Percentiles rank a stretch among this genome's conserved stretches.
phyloP scores from a whole-genome alignment of 1,140 invertebrate genomes.

The Antheraea mylitta region DNA sequence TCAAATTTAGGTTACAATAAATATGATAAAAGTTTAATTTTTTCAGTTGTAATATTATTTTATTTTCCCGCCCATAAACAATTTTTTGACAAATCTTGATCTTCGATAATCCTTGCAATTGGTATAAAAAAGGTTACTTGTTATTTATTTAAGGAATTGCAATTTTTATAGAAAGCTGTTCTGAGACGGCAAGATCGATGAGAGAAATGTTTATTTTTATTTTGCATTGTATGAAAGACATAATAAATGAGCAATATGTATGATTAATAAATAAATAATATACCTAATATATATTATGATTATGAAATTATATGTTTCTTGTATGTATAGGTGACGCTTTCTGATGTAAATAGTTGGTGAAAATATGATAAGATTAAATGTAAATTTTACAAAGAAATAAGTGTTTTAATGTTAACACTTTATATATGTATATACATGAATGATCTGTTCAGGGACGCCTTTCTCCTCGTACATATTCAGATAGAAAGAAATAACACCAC shows the following conservation, averaged over 20 bases:
- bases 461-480: too few relatives aligned
- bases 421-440: too few relatives aligned
- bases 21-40: too few relatives aligned
- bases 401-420: background rate
- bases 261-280: background rate
- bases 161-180: background rate
- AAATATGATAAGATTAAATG: slow-evolving; percentile 73
- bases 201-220: background rate
- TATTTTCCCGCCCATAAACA: too few relatives aligned
- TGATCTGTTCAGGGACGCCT: too few relatives aligned
- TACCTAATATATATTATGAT: background rate
- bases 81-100: too few relatives aligned
- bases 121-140: too few relatives aligned
- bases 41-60: too few relatives aligned
- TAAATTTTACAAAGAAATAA: slow-evolving; percentile 71
- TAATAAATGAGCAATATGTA: slow-evolving; percentile 15
- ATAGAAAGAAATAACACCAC: too few relatives aligned
- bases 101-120: too few relatives aligned
- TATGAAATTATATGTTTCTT: slow-evolving; percentile 50
- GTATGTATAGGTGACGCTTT: slow-evolving; percentile 63
- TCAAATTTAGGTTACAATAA: too few relatives aligned
- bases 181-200: background rate
- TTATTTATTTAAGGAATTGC: too few relatives aligned
- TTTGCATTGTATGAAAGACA: slow-evolving; percentile 22
- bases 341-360: slow-evolving; percentile 70